A percentile compares a stretch with the other conserved stretches of the same genome.
These are phyloP conservation scores for Prietella phreatophila DNA, from an alignment of 2,113 vertebrate species.

Conservation along the genomic window DNA sequence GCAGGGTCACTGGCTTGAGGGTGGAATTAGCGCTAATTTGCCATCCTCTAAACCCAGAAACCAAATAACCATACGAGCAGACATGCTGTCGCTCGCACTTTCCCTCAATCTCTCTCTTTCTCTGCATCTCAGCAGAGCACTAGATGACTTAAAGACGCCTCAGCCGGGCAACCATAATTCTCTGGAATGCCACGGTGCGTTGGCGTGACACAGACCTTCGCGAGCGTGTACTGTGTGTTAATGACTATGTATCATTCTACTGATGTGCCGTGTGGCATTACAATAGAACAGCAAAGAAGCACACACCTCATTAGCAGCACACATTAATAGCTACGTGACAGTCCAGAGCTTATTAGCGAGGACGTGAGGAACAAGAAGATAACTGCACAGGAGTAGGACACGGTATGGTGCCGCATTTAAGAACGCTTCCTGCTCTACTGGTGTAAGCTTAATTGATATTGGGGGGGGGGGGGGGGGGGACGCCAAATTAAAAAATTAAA, in stretches of 20 bases:
- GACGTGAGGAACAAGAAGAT: not conserved
- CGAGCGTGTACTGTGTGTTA: not conserved
- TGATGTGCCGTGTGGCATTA: not conserved
- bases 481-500: no score
- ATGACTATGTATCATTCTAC: constrained; percentile 3
- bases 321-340: constrained; percentile 21
- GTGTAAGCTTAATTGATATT: not conserved
- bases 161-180: not conserved
- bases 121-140: not conserved
- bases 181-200: constrained; percentile 2
- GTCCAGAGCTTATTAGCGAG: not conserved
- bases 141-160: not conserved
- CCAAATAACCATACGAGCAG: constrained; percentile 9
- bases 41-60: not conserved
- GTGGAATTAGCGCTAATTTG: constrained; percentile 29
- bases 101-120: constrained; percentile 16
- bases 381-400: not conserved
- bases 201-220: not conserved
- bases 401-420: not conserved
- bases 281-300: constrained; percentile 1
- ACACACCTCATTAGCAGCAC: constrained; percentile 18
- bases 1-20: constrained; percentile 46
- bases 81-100: constrained; percentile 24
- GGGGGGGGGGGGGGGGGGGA: no score
- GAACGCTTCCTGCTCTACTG: not conserved